Evolutionary conservation across 1,140 invertebrate genomes (phyloP), one percentile per base, ranked within the genome.

Genomic region (Drosophila azteca): DNA sequence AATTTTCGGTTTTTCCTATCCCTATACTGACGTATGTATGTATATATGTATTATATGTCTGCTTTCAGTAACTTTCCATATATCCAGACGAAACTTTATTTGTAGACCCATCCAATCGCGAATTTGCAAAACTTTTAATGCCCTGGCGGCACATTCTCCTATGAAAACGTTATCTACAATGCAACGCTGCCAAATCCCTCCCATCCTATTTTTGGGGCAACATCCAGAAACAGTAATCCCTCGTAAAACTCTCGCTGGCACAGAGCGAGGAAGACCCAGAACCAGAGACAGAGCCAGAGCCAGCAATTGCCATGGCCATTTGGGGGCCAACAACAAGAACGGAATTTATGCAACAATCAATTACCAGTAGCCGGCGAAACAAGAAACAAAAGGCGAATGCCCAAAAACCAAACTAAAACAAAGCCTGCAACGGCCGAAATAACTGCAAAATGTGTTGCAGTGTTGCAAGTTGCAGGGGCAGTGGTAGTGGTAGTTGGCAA

Each of bases 321-420:
- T 71, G 82, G 63, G 78, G 73, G 41, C 50, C 22, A 66, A 24
- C 52, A 69, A 58, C 46, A 62, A 60, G 24, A 62, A 39, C 15
- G 49, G 31, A 73, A 72, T 71, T 71, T 71, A 68, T 62, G 81
- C 51, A 78, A 75, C 79, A 89, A 83, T 88, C 79, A 88, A 88
- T 89, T 87, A 76, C 69, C 69, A 52, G 70, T 55, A 81, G 35
- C 41, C 53, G 45, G 63, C 53, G 52, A 48, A 77, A 77, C 50
- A 65, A 60, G 52, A 64, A 64, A 55, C 64, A 82, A 70, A 84
- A 46, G 68, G 50, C 61, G 59, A 83, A 64, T 53, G 45, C 35
- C 43, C 64, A 35, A 39, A 55, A 69, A 26, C 24, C 24, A 26
- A 60, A 63, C 61, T 60, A 50, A 67, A 81, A 66, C 74, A 66